Conservation (phyloP, 1,140 invertebrate genomes). For the Atta cephalotes region DNA sequence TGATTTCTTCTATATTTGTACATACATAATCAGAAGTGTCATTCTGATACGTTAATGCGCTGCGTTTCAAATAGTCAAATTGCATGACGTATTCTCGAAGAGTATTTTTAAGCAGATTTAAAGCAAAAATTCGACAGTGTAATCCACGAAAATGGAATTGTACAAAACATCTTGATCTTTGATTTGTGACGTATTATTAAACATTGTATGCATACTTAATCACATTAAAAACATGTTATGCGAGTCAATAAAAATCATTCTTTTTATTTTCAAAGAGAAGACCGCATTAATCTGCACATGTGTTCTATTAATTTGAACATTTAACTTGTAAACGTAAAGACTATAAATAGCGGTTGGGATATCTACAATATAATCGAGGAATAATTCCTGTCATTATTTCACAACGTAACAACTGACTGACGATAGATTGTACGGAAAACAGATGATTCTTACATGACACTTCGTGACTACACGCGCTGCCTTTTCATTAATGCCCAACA, state of each 20-base stretch:
- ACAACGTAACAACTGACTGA: not conserved
- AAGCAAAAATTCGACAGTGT: not conserved
- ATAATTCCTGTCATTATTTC: slow-evolving; percentile 27
- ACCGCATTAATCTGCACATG: not conserved
- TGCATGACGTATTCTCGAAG: not conserved
- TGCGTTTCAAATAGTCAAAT: not conserved
- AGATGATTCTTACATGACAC: slow-evolving; percentile 31
- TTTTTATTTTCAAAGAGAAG: not conserved
- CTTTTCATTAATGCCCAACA: slow-evolving; percentile 55
- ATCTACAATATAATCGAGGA: slow-evolving; percentile 13
- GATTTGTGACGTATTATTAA: not conserved
- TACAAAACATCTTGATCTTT: not conserved
- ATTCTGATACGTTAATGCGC: slow-evolving; percentile 14
- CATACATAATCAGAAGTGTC: slow-evolving; percentile 29
- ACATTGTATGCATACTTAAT: not conserved
- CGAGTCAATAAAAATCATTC: not conserved
- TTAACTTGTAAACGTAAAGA: slow-evolving; percentile 12
- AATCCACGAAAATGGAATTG: slow-evolving; percentile 13
- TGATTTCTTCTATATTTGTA: slow-evolving; percentile 11
- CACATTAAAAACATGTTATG: not conserved
- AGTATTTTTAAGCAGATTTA: not conserved
- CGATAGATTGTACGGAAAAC: not conserved
- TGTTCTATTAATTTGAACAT: not conserved
- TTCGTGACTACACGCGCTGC: slow-evolving; percentile 11
- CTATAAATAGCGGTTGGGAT: not conserved